Evolutionary conservation across 2,888 invertebrate species (phyloP), one percentile per base, ranked within the genome.

Genomic region (Rugalucina vietnamica): DNA sequence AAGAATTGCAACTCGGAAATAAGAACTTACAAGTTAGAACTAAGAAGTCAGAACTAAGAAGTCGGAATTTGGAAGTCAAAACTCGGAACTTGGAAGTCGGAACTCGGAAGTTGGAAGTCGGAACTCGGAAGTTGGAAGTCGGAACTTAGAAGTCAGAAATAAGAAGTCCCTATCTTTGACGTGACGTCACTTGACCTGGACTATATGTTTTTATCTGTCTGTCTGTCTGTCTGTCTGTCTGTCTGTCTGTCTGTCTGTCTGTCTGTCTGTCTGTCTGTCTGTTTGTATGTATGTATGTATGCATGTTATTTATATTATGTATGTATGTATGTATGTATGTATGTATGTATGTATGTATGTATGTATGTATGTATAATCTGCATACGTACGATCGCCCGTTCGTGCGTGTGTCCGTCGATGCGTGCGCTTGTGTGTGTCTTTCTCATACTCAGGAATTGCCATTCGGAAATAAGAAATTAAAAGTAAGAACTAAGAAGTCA

Each of bases 221-320:
- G 50, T 49, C 14, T 49, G 60, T 60, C 8, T 60, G 60, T 60
- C 8, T 60, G 60, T 60, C 8, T 60, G 60, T 60, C 8, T 60
- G 12, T 60, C 24, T 60, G 60, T 60, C 10, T 8, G 12, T 60
- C 10, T 27, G 12, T n/a, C 8, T 60, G 60, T 60, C 8, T 60
- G 60, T 60, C 8, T 60, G 60, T 60, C 8, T 60, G 60, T 60
- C 8, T 60, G 60, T 60, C 8, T 60, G 60, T 60, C 8, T 60
- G 60, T 60, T 10, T 60, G 60, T 60, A 29, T 60, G 60, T 60
- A 29, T 60, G 60, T 60, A 29, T 60, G 60, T 60, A 29, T 60
- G 60, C n/a, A 29, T 60, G 60, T 60, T n/a, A 29, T 60, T 8
- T 60, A 43, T 43, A 18, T 43, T n/a, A 43, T 43, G 43, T 43